phyloP scores from a whole-genome alignment of 2,888 invertebrate species.

The Spatulosminthurus flaviceps region DNA sequence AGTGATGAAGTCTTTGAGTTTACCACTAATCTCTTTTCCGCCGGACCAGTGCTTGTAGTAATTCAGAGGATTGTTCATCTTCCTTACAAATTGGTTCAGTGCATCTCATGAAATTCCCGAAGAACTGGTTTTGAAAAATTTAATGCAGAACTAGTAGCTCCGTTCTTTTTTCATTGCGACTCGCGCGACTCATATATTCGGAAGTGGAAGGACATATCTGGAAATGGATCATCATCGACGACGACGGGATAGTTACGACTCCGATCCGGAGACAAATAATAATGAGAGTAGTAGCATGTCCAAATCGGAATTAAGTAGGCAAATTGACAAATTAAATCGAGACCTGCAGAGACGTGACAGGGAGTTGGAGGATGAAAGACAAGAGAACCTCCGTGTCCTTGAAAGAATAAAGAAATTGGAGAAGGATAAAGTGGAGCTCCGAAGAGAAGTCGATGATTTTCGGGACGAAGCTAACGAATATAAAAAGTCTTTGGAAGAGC shows the following conservation, averaged over 20 bases:
- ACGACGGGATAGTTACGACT: conserved; percentile 46
- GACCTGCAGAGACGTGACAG: conserved; percentile 60
- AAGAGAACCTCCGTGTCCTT: conserved; percentile 57
- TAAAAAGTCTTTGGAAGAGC: conserved; percentile 65
- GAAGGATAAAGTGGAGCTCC: conserved; percentile 69
- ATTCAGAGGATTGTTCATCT: background rate
- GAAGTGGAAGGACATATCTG: background rate
- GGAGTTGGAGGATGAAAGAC: conserved; percentile 61
- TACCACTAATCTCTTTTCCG: too few species aligned
- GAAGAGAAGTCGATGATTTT: conserved; percentile 69
- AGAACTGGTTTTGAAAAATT: background rate
- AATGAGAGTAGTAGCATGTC: conserved; percentile 44
- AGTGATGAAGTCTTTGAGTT: too few species aligned
- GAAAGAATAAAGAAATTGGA: conserved; percentile 66
- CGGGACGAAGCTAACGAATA: conserved; percentile 66
- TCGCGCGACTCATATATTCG: too few species aligned
- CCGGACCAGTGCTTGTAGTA: too few species aligned
- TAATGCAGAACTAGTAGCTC: too few species aligned
- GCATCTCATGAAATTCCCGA: conserved; percentile 8
- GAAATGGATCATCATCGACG: conserved; percentile 38
- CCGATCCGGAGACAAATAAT: conserved; percentile 44
- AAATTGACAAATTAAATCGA: conserved; percentile 58
- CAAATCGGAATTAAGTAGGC: conserved; percentile 54
- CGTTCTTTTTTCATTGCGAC: too few species aligned
- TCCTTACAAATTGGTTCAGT: background rate